Conservation (phyloP, 2,113 vertebrate genomes). For the Calonectris borealis region DNA sequence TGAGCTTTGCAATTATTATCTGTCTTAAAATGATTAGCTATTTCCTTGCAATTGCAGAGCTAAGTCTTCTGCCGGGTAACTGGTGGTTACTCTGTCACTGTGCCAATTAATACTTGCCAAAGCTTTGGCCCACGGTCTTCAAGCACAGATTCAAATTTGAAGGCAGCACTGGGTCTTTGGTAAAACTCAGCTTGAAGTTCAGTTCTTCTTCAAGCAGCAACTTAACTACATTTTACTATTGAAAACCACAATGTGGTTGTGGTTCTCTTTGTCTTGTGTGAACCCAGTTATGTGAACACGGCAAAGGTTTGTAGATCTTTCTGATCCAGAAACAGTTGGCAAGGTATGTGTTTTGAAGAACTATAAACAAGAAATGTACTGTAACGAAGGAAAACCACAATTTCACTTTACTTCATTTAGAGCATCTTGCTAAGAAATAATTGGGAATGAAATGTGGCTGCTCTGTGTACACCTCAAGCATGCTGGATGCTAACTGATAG, state of each 20-base stretch:
- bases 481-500: not conserved
- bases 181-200: not conserved
- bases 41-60: not conserved
- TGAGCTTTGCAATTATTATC: not conserved
- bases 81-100: not conserved
- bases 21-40: not conserved
- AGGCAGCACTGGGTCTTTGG: not conserved
- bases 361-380: not conserved
- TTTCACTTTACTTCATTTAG: not conserved
- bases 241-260: not conserved
- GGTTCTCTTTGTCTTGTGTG: constrained; percentile 23
- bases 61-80: not conserved
- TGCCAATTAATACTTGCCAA: not conserved
- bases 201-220: not conserved
- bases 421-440: not conserved
- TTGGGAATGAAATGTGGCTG: not conserved
- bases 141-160: not conserved
- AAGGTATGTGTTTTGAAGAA: not conserved
- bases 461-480: not conserved
- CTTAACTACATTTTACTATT: not conserved
- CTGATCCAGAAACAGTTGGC: not conserved
- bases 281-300: not conserved
- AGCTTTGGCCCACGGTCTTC: not conserved
- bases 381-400: not conserved
- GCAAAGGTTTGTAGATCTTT: not conserved